Conservation (phyloP, 1,140 invertebrate species). For the Eumaeus atala region DNA sequence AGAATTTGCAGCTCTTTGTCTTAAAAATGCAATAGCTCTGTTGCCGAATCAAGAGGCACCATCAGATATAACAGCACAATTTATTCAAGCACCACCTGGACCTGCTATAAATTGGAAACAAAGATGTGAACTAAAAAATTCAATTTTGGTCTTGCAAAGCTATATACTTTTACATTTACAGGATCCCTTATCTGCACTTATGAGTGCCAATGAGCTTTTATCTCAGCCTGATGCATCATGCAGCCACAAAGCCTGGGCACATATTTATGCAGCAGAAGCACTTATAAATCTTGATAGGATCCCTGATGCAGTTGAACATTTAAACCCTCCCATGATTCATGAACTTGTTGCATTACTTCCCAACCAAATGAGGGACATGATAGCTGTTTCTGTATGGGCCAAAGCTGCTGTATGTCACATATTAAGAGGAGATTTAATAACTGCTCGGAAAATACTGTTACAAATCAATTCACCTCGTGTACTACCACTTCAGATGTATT, state of each 20-base stretch:
- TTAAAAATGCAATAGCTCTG: slow-evolving; percentile 87
- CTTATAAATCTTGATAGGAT: slow-evolving; percentile 89
- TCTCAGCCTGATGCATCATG: slow-evolving; percentile 68
- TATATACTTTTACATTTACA: slow-evolving; percentile 90
- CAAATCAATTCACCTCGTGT: slow-evolving; percentile 67
- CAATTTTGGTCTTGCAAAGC: slow-evolving; percentile 84
- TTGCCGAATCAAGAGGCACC: slow-evolving; percentile 57
- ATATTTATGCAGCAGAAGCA: slow-evolving; percentile 93
- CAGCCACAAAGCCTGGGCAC: slow-evolving; percentile 83
- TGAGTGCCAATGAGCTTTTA: slow-evolving; percentile 83
- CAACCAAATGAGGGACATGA: slow-evolving; percentile 57
- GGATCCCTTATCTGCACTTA: slow-evolving; percentile 87
- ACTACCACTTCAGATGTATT: slow-evolving; percentile 67
- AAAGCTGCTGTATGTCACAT: slow-evolving; percentile 68
- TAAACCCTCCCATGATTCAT: slow-evolving; percentile 85
- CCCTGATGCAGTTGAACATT: slow-evolving; percentile 87
- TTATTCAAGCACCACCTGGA: slow-evolving; percentile 64
- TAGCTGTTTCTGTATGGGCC: slow-evolving; percentile 65
- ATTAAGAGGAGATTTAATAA: slow-evolving; percentile 58
- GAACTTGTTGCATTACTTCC: slow-evolving; percentile 59
- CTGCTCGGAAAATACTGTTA: slow-evolving; percentile 59
- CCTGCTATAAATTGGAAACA: slow-evolving; percentile 65
- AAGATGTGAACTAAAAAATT: slow-evolving; percentile 69
- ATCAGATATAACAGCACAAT: slow-evolving; percentile 35
- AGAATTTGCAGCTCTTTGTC: slow-evolving; percentile 91